phyloP scores from a whole-genome alignment of 2,113 vertebrate genomes.

The Leucoraja erinaceus region DNA sequence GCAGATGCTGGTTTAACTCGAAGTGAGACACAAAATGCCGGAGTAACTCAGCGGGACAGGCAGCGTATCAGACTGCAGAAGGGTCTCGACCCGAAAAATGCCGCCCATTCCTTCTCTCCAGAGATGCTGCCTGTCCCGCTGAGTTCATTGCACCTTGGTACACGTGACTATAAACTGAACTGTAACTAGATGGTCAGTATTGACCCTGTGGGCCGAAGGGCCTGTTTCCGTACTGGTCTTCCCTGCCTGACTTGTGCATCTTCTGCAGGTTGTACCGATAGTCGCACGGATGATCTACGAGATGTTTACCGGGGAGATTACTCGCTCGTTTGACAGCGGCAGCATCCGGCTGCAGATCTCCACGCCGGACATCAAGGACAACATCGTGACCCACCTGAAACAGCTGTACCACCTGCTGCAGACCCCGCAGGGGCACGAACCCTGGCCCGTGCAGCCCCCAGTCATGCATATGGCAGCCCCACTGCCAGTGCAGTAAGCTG shows the following conservation, averaged over 20 bases:
- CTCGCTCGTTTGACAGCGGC: slow-evolving; percentile 89
- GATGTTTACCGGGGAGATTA: slow-evolving; percentile 93
- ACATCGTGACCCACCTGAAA: slow-evolving; percentile 92
- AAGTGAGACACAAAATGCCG: too few relatives aligned
- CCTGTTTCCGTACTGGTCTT: neutral
- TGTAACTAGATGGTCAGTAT: too few relatives aligned
- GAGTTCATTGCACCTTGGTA: too few relatives aligned
- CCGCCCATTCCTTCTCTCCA: too few relatives aligned
- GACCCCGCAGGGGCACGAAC: slow-evolving; percentile 77
- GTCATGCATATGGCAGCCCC: slow-evolving; percentile 64
- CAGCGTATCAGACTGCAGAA: too few relatives aligned
- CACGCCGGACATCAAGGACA: slow-evolving; percentile 93
- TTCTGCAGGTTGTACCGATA: slow-evolving; percentile 79
- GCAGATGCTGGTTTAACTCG: too few relatives aligned
- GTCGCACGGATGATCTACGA: slow-evolving; percentile 94
- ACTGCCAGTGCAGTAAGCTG: slow-evolving; percentile 64
- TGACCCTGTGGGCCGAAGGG: too few relatives aligned
- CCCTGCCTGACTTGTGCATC: neutral
- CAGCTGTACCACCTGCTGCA: slow-evolving; percentile 89
- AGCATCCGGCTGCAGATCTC: slow-evolving; percentile 95
- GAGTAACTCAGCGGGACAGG: too few relatives aligned
- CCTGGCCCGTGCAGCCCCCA: slow-evolving; percentile 65
- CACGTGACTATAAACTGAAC: too few relatives aligned
- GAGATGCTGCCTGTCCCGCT: too few relatives aligned
- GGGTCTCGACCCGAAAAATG: too few relatives aligned